phyloP scores from a whole-genome alignment of 2,888 invertebrate species.

The Bellardia bayeri region DNA sequence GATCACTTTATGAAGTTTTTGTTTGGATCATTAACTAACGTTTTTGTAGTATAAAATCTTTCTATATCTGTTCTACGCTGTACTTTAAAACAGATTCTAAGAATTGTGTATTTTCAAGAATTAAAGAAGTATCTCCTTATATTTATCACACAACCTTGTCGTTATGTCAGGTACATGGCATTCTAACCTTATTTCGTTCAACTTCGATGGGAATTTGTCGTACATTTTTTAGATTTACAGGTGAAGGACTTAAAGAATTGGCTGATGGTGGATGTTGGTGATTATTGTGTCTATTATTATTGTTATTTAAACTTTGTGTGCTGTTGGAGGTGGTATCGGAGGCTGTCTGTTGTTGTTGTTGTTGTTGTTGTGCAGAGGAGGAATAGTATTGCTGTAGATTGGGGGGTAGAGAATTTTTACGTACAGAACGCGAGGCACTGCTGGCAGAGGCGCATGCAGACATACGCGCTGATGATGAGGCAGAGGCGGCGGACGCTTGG shows the following conservation, averaged over 20 bases:
- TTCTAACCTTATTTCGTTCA: slow-evolving; percentile 82
- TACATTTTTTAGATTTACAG: slow-evolving; percentile 76
- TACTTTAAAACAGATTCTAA: too few relatives aligned
- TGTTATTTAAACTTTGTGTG: slow-evolving; percentile 58
- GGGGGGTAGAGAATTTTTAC: slow-evolving; percentile 81
- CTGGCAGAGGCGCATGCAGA: slow-evolving; percentile 74
- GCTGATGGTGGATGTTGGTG: slow-evolving; percentile 74
- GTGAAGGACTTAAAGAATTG: slow-evolving; percentile 51
- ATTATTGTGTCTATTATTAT: slow-evolving; percentile 63
- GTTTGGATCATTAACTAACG: too few relatives aligned
- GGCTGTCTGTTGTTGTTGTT: slow-evolving; percentile 62
- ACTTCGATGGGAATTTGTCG: slow-evolving; percentile 84
- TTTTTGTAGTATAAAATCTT: too few relatives aligned
- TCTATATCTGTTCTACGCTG: too few relatives aligned
- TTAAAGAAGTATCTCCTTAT: background rate
- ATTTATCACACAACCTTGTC: slow-evolving; percentile 27
- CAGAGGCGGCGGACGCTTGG: slow-evolving; percentile 76
- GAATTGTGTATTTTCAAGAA: too few relatives aligned
- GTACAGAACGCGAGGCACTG: slow-evolving; percentile 78
- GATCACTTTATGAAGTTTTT: too few relatives aligned
- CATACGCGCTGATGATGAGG: slow-evolving; percentile 77
- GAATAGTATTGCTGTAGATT: slow-evolving; percentile 77
- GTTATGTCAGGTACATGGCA: background rate
- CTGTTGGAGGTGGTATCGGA: slow-evolving; percentile 16
- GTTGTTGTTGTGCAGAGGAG: slow-evolving; percentile 65